Base-by-base conservation (phyloP, 1,140 invertebrate genomes). In the Reticulitermes speratus region DNA sequence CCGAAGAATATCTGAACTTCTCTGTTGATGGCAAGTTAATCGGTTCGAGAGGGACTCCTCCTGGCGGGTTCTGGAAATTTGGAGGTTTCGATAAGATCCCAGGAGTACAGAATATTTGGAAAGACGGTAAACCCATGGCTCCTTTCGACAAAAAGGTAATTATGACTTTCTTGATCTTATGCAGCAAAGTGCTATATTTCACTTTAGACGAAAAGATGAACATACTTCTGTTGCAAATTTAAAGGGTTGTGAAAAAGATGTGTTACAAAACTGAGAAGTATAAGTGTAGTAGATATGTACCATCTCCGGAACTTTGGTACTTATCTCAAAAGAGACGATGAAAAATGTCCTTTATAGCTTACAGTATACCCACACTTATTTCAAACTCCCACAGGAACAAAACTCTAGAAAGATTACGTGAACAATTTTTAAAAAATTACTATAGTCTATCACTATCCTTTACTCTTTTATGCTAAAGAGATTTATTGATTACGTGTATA, bases 31-130 rank as follows among this genome's bases (percentile, higher is more conserved):
- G 86, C 0, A 83, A 89, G 82, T 85, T 85, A 1, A 87, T 88
- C 16, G 90, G 88, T 5, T 81, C 82, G 19, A 86, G 89, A n/a
- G 82, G 59, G 23, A 86, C 88, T 21, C 89, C 88, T 45, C 85
- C 44, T 59, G 88, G 88, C 21, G 90, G 90, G 3, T 90, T 90
- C 86, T 90, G 90, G 90, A 87, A 89, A 85, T 44, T 90, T 11
- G 89, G 89, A 44, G 87, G 87, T 45, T 88, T 90, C 86, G 86
- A 88, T 44, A 55, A 84, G 19, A 65, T 85, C 59, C 84, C 75
- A 14, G 84, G 84, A 21, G 86, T 38, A 8, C n/a, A 44, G 12
- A 84, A 87, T 75, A 85, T 85, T 21, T 87, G 86, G 86, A 84
- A 44, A 45, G 65, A 83, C 23, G 86, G 86, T 21, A 65, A 52